These are phyloP conservation scores for Galago senegalensis DNA, from an alignment of 2,797 vertebrate genomes.

Conservation along the genomic window DNA sequence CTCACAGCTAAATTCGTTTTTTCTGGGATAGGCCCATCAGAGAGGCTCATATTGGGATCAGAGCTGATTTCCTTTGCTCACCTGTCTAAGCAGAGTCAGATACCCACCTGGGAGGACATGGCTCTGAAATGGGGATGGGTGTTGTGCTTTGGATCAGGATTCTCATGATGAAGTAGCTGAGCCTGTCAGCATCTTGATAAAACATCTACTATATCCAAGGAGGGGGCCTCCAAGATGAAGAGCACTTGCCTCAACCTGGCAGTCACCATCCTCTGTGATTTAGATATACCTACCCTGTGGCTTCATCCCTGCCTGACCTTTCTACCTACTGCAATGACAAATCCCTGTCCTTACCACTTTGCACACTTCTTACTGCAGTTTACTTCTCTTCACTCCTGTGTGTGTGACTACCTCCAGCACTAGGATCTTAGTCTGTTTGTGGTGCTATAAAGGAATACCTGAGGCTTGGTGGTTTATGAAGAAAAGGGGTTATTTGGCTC, in stretches of 20 bases:
- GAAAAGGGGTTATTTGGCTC: background rate
- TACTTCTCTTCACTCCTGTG: background rate
- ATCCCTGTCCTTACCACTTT: background rate
- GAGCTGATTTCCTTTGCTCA: background rate
- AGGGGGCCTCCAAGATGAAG: too few relatives aligned
- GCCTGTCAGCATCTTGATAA: background rate
- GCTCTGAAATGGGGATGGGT: background rate
- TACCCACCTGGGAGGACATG: background rate
- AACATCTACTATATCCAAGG: background rate
- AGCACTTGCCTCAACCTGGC: background rate
- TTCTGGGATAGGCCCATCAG: background rate
- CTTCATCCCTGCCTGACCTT: background rate
- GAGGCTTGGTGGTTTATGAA: background rate
- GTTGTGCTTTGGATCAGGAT: background rate
- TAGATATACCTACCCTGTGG: background rate
- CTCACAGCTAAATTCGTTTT: background rate
- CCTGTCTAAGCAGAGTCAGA: background rate
- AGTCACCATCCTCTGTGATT: background rate
- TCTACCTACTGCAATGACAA: accelerated
- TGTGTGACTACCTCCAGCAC: background rate
- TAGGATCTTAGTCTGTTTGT: background rate
- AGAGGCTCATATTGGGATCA: too few relatives aligned
- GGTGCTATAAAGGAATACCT: background rate
- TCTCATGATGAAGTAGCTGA: background rate
- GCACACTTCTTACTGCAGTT: too few relatives aligned